phyloP scores from a whole-genome alignment of 2,888 invertebrate genomes.

The Myopa tessellatipennis region DNA sequence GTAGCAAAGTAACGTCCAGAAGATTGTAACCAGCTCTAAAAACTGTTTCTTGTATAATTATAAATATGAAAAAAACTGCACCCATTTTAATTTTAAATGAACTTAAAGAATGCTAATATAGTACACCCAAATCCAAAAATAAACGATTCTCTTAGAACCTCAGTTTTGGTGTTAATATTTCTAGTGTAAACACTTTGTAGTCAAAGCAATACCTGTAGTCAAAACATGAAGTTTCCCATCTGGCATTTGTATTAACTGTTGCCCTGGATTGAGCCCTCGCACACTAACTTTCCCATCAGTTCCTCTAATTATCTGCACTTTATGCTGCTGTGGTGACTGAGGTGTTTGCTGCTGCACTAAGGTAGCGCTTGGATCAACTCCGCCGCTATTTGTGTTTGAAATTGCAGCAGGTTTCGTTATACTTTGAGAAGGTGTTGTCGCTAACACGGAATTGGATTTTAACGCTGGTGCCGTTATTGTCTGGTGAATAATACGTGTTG shows the following conservation, averaged over 20 bases:
- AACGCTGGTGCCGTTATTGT: conserved; percentile 71
- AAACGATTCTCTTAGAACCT: too few relatives aligned
- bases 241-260: conserved; percentile 91
- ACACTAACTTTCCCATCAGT: conserved; percentile 94
- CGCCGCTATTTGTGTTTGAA: conserved; percentile 9
- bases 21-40: too few relatives aligned
- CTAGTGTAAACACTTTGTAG: too few relatives aligned
- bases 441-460: conserved; percentile 70
- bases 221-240: conserved; percentile 91
- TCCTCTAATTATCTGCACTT: conserved; percentile 90
- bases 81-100: too few relatives aligned
- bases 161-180: too few relatives aligned
- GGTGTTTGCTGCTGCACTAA: conserved; percentile 72
- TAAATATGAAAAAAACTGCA: too few relatives aligned
- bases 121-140: too few relatives aligned
- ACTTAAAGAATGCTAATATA: too few relatives aligned
- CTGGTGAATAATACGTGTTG: conserved; percentile 76
- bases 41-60: too few relatives aligned
- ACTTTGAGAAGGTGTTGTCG: conserved; percentile 74
- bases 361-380: conserved; percentile 64
- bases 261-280: conserved; percentile 89
- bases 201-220: conserved; percentile 63
- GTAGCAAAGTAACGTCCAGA: too few relatives aligned
- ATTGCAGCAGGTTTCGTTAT: conserved; percentile 37
- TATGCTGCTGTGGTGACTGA: conserved; percentile 73